Conservation (phyloP, 2,113 vertebrate species). For the Amazona guildingii region DNA sequence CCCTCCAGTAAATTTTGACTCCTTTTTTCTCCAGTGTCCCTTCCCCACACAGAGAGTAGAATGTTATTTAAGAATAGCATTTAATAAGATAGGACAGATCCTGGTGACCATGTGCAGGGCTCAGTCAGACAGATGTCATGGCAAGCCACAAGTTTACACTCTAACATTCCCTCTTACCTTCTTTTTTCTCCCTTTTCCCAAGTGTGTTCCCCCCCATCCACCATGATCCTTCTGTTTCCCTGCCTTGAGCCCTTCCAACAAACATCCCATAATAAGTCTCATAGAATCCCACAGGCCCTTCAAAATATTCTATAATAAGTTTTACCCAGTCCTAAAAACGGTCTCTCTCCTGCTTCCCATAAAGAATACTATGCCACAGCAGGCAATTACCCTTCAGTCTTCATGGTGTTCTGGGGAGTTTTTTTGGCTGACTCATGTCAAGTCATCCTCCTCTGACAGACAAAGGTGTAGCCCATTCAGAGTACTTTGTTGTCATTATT, state of each 20-base stretch:
- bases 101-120: not conserved
- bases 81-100: not conserved
- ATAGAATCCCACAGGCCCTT: not conserved
- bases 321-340: not conserved
- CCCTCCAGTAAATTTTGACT: not conserved
- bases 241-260: not conserved
- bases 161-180: not conserved
- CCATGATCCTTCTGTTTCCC: not conserved
- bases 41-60: not conserved
- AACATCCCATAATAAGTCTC: not conserved
- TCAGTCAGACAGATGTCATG: not conserved
- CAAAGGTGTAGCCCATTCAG: not conserved
- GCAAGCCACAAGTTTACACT: not conserved
- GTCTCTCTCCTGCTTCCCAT: not conserved
- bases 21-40: not conserved
- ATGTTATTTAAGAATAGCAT: not conserved
- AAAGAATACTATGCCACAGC: not conserved
- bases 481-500: not conserved
- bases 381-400: not conserved
- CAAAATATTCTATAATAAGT: not conserved
- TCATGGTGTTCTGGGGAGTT: not conserved
- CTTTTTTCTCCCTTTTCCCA: not conserved
- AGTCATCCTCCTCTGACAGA: not conserved
- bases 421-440: not conserved
- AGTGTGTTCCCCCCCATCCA: accelerated